phyloP scores from a whole-genome alignment of 2,113 vertebrate genomes.

The Nicator chloris region DNA sequence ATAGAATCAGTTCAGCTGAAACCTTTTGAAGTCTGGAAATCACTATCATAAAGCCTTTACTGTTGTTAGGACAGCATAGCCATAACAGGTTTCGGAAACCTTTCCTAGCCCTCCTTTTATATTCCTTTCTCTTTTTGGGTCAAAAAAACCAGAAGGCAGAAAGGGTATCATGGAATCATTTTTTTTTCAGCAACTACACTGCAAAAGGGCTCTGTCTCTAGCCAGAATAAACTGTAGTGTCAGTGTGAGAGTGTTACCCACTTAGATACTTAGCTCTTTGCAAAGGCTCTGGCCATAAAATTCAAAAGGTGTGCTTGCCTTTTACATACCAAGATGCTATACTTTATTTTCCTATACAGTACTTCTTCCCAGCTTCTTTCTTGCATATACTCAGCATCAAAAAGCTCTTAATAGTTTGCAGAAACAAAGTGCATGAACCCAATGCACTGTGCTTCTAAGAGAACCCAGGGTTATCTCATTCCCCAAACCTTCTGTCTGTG shows the following conservation, averaged over 20 bases:
- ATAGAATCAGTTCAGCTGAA: background rate
- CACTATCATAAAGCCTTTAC: background rate
- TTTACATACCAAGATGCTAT: background rate
- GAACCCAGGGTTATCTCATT: background rate
- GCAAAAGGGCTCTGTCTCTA: background rate
- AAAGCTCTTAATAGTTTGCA: background rate
- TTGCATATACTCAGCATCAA: background rate
- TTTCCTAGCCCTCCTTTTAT: background rate
- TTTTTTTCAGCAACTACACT: background rate
- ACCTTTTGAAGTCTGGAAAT: background rate
- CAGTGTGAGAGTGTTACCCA: background rate
- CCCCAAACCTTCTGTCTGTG: background rate
- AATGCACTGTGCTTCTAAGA: background rate
- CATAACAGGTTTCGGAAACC: background rate
- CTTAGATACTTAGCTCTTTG: background rate
- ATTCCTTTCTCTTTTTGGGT: background rate
- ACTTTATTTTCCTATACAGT: background rate
- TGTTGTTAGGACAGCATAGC: background rate
- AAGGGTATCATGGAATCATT: background rate
- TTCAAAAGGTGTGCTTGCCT: rapidly evolving
- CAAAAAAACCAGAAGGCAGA: background rate
- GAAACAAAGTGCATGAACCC: background rate
- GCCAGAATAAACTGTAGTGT: background rate
- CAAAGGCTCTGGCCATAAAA: background rate
- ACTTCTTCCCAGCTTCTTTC: background rate